phyloP scores from a whole-genome alignment of 2,888 invertebrate genomes.

The Meiosimyza platycephala region DNA sequence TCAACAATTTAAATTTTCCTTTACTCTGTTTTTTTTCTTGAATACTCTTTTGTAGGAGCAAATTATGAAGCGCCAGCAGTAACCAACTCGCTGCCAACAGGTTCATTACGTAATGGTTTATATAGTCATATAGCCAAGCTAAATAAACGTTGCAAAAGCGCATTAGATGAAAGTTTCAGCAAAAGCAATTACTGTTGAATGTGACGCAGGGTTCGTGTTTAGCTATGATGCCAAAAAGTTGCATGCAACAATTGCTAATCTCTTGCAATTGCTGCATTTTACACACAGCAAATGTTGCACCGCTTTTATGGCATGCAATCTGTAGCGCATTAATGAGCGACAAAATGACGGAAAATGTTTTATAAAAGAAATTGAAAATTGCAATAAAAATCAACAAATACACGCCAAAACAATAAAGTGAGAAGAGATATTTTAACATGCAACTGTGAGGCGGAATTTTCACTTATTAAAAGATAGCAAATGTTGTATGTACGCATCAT shows the following conservation, averaged over 20 bases:
- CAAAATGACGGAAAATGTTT: constrained; percentile 10
- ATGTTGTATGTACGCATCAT: too few species aligned
- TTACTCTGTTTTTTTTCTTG: neutral
- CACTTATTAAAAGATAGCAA: too few species aligned
- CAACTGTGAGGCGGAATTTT: too few species aligned
- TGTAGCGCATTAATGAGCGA: neutral
- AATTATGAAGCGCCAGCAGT: constrained; percentile 7
- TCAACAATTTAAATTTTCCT: constrained; percentile 32
- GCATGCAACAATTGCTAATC: too few species aligned
- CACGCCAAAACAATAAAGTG: too few species aligned
- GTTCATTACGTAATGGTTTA: constrained; percentile 29
- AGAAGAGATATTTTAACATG: too few species aligned
- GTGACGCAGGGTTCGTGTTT: too few species aligned
- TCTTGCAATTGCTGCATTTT: neutral
- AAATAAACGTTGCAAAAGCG: neutral
- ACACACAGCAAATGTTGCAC: neutral
- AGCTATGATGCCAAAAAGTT: too few species aligned
- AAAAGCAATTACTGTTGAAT: neutral
- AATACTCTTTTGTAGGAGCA: constrained; percentile 4
- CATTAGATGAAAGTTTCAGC: neutral
- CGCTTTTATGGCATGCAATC: too few species aligned
- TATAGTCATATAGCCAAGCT: neutral
- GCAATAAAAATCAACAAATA: too few species aligned
- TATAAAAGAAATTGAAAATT: too few species aligned
- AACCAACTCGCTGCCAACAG: constrained; percentile 12